A percentile compares a stretch with the other conserved stretches of the same genome.
Conservation (phyloP, 2,888 invertebrate species). For the Volucella inanis region DNA sequence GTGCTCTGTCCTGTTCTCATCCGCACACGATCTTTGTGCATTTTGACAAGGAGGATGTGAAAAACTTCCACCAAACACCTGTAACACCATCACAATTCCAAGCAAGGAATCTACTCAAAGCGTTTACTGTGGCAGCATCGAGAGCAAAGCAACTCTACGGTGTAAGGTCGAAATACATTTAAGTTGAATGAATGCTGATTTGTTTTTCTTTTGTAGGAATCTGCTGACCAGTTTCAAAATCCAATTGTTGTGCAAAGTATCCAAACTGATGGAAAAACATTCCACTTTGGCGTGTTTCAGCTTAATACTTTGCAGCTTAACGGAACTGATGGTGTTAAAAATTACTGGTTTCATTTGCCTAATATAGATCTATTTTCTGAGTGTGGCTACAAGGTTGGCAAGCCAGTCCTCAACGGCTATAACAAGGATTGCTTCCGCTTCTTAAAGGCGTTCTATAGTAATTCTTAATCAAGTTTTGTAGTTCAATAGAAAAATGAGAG, state of each 20-base stretch:
- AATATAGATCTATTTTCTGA: conserved; percentile 86
- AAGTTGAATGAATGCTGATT: no score
- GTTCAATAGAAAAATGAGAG: background rate
- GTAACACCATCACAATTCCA: conserved; percentile 88
- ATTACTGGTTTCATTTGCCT: conserved; percentile 91
- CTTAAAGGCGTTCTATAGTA: conserved; percentile 91
- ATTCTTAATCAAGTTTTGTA: conserved; percentile 78
- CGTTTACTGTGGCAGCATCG: conserved; percentile 89
- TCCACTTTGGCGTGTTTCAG: conserved; percentile 93
- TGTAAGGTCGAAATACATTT: conserved; percentile 1
- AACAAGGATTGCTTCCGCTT: conserved; percentile 91
- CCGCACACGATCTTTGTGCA: conserved; percentile 92
- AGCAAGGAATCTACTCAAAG: conserved; percentile 88
- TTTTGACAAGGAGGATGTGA: conserved; percentile 86
- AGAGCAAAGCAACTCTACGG: conserved; percentile 86
- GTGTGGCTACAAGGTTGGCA: conserved; percentile 87
- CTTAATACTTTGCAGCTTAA: conserved; percentile 90
- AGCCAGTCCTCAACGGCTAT: conserved; percentile 88
- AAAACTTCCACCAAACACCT: conserved; percentile 87
- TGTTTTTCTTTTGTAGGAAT: conserved; percentile 33
- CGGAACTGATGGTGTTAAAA: conserved; percentile 86
- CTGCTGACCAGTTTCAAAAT: conserved; percentile 85
- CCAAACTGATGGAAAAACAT: conserved; percentile 90
- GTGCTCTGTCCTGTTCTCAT: conserved; percentile 76
- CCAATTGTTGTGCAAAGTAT: conserved; percentile 93